Evolutionary conservation across 2,888 invertebrate genomes (phyloP).

Genomic region (Catocala fraxini): DNA sequence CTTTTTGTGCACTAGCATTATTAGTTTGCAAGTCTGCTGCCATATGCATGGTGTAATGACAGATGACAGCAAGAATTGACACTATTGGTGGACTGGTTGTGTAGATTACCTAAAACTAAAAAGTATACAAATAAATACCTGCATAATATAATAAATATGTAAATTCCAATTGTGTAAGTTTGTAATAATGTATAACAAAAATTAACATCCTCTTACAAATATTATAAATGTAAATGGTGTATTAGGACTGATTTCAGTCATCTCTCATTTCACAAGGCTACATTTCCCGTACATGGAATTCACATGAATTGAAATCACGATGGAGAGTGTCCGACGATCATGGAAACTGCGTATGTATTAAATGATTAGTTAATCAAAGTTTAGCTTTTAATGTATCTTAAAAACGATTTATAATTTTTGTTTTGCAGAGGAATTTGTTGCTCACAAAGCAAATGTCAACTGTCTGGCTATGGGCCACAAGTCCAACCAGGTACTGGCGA

Average conservation of each 20-base stretch:
- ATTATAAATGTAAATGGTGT: constrained; percentile 10
- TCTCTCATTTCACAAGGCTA: constrained; percentile 47
- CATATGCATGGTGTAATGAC: not conserved
- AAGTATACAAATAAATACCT: constrained; percentile 35
- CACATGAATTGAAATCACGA: constrained; percentile 59
- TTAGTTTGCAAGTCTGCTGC: not conserved
- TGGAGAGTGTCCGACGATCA: constrained; percentile 90
- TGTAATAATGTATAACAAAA: constrained; percentile 12
- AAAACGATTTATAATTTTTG: not conserved
- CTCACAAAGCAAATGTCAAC: constrained; percentile 95
- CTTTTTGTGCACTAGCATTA: too few species aligned
- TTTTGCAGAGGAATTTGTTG: constrained; percentile 94
- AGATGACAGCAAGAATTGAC: constrained; percentile 17
- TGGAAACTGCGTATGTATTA: constrained; percentile 93
- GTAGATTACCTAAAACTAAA: constrained; percentile 15
- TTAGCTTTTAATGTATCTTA: not conserved
- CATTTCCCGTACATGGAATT: constrained; percentile 60
- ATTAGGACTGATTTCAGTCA: constrained; percentile 22
- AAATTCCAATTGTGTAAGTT: constrained; percentile 35
- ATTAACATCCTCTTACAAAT: constrained; percentile 4
- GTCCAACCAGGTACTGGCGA: constrained; percentile 96
- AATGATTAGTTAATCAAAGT: constrained; percentile 1
- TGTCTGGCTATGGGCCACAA: constrained; percentile 96
- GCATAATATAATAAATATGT: constrained; percentile 34
- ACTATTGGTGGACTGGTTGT: constrained; percentile 9